A percentile compares a stretch with the other conserved stretches of the same genome.
Evolutionary conservation across 1,140 invertebrate species (phyloP).

Genomic region (Dermatophagoides farinae): DNA sequence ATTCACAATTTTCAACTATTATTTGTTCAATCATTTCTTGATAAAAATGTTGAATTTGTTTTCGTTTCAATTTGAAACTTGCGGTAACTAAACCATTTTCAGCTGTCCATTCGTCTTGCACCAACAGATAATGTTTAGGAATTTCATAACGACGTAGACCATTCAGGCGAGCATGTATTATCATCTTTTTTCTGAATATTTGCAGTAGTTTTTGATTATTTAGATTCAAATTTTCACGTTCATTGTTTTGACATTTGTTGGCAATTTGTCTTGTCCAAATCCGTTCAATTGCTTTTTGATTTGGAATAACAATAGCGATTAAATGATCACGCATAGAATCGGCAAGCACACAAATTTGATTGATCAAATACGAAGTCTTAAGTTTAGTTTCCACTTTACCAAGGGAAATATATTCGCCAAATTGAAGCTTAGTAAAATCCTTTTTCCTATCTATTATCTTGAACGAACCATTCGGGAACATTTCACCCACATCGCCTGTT

Average conservation of each 20-base stretch:
- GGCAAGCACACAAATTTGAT: slow-evolving; percentile 25
- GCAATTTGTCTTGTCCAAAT: slow-evolving; percentile 33
- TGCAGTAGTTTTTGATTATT: not conserved
- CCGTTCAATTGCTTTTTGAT: slow-evolving; percentile 35
- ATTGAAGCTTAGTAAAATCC: slow-evolving; percentile 32
- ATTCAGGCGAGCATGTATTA: slow-evolving; percentile 35
- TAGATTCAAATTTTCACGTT: slow-evolving; percentile 45
- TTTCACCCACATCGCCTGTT: slow-evolving; percentile 87
- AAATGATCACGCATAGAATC: slow-evolving; percentile 41
- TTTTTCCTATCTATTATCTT: slow-evolving; percentile 69
- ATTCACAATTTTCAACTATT: not conserved
- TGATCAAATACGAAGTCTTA: slow-evolving; percentile 15
- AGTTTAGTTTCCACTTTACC: slow-evolving; percentile 44
- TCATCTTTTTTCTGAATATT: not conserved
- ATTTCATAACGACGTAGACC: slow-evolving; percentile 24
- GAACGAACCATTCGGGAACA: slow-evolving; percentile 72
- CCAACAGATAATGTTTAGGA: slow-evolving; percentile 26
- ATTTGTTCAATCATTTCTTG: not conserved
- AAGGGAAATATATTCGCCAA: slow-evolving; percentile 15
- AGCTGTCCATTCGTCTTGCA: slow-evolving; percentile 29
- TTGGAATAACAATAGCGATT: slow-evolving; percentile 77
- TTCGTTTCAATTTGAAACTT: slow-evolving; percentile 27
- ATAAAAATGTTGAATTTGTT: slow-evolving; percentile 3
- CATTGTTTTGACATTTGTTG: slow-evolving; percentile 46
- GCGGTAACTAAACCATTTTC: slow-evolving; percentile 33